Evolutionary conservation across 1,140 invertebrate genomes (phyloP), one percentile per base, ranked within the genome.

Genomic region (Dermatophagoides farinae): DNA sequence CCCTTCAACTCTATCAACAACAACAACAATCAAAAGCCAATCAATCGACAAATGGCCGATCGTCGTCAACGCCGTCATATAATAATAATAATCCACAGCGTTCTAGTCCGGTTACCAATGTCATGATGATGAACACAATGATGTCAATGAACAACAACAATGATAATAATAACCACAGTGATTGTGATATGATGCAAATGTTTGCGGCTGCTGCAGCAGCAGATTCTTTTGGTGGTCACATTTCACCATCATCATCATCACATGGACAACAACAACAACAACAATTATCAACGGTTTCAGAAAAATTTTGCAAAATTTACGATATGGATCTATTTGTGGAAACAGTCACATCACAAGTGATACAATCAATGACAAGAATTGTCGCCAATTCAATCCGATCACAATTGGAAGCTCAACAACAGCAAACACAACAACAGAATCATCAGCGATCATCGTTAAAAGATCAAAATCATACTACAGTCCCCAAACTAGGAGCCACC

Each of bases 1-100:
- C 92, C 82, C 85, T 89, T 73, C 84, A 88, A 70, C 86, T 86
- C 68, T 91, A 90, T 70, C 31, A 31, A 31, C 31, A 31, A 31
- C 31, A 31, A 31, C 31, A 31, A 31, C 31, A 31, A 31, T 31
- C 31, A 31, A 31, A 31, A 31, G 8, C 8, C 8, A 31, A 31
- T 8, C 31, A 31, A 4, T 8, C 2, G 2, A 4, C 31, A 2
- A 31, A 31, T 31, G 31, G 31, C 2, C 31, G 31, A 31, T 31
- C 8, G 8, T 31, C 31, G 8, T 31, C 31, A 31, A 4, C 31
- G 8, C 8, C 31, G 8, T 31, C 31, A 31, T 31, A 2, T 31
- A n/a, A n/a, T n/a, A n/a, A n/a, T n/a, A n/a, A n/a, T n/a, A 4
- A 31, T 31, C 31, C 31, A 31, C 31, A 31, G 8, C 31, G 31